Evolutionary conservation across 2,113 vertebrate species (phyloP).

Genomic region (Lepisosteus osseus): DNA sequence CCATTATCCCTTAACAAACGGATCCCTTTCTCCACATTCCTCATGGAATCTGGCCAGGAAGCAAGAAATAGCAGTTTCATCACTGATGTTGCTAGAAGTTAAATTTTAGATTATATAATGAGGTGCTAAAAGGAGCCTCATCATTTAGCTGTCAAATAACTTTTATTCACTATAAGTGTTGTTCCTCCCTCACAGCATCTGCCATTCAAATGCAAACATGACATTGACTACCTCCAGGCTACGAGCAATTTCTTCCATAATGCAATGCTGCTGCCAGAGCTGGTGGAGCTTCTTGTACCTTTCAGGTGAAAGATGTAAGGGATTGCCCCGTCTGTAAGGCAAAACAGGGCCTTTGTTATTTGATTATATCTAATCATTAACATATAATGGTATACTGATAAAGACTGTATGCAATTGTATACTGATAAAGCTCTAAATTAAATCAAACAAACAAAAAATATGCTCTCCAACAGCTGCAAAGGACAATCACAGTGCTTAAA

Average conservation of each 20-base stretch:
- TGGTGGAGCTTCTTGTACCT: conserved; percentile 90
- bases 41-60: neutral
- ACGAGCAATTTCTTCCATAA: conserved; percentile 93
- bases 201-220: conserved; percentile 93
- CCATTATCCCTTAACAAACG: neutral
- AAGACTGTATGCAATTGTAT: too few species aligned
- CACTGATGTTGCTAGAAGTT: neutral
- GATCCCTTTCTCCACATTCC: neutral
- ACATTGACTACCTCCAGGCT: conserved; percentile 89
- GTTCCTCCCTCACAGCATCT: conserved; percentile 74
- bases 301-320: conserved; percentile 85
- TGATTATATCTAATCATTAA: too few species aligned
- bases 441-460: too few species aligned
- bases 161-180: neutral
- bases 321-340: conserved; percentile 77
- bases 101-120: neutral
- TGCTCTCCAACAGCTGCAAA: too few species aligned
- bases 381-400: too few species aligned
- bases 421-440: too few species aligned
- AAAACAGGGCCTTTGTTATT: conserved; percentile 8
- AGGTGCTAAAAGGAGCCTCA: neutral
- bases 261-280: conserved; percentile 94
- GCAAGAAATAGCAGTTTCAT: neutral
- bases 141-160: neutral
- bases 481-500: too few species aligned